A percentile compares a stretch with the other conserved stretches of the same genome.
Evolutionary conservation across 2,797 vertebrate genomes (phyloP).

Genomic region (Halcyon chelicuti): DNA sequence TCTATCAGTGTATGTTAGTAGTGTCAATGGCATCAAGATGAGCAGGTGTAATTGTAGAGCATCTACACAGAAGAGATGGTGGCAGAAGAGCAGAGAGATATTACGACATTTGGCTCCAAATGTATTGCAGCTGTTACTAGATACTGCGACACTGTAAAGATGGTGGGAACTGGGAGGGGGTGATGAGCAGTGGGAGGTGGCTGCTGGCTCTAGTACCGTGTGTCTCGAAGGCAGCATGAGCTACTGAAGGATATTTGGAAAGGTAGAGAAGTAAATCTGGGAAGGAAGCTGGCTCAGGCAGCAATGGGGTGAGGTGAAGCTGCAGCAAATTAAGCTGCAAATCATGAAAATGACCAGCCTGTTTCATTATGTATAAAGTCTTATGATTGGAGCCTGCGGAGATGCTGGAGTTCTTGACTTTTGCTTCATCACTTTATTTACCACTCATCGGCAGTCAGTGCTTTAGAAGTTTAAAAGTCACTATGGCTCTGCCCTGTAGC

Average conservation of each 20-base stretch:
- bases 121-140: neutral
- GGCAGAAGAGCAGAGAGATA: neutral
- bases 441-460: accelerated
- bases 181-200: neutral
- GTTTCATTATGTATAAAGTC: neutral
- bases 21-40: neutral
- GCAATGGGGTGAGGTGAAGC: neutral
- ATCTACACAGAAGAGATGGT: accelerated
- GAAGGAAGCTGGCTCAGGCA: neutral
- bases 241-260: neutral
- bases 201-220: neutral
- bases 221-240: neutral
- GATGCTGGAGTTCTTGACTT: neutral
- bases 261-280: neutral
- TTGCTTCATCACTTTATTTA: neutral
- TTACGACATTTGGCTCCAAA: neutral
- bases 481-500: neutral
- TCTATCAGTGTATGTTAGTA: accelerated
- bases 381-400: neutral
- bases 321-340: neutral
- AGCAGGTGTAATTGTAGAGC: neutral
- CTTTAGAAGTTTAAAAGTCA: neutral
- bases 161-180: neutral
- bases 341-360: neutral
- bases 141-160: accelerated